A percentile compares a stretch with the other conserved stretches of the same genome.
These are phyloP conservation scores for Dufourea novaeangliae DNA, from an alignment of 1,140 invertebrate genomes.

Conservation along the genomic window DNA sequence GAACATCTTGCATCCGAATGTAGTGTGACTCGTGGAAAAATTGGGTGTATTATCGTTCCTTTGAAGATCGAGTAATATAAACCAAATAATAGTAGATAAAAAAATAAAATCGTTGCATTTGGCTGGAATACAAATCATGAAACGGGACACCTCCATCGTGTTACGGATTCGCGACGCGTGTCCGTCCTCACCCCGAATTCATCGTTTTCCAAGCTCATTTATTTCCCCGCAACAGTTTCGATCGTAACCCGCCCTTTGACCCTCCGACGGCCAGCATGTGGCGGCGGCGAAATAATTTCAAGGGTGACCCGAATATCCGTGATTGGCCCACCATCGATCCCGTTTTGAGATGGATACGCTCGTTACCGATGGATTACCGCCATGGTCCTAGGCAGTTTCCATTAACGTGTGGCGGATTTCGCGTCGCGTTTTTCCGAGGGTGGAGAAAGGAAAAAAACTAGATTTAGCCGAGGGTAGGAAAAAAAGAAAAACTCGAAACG, in stretches of 20 bases:
- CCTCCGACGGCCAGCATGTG: neutral
- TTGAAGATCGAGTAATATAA: too few relatives aligned
- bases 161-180: too few relatives aligned
- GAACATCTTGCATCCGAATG: too few relatives aligned
- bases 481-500: too few relatives aligned
- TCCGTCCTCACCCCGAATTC: too few relatives aligned
- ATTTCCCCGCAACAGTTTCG: too few relatives aligned
- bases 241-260: neutral
- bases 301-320: conserved; percentile 5
- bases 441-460: neutral
- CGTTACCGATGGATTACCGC: conserved; percentile 46
- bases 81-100: neutral
- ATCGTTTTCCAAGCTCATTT: neutral
- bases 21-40: too few relatives aligned
- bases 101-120: too few relatives aligned
- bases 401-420: conserved; percentile 42
- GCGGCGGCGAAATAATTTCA: conserved; percentile 20
- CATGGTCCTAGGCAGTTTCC: conserved; percentile 42
- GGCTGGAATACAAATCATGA: too few relatives aligned
- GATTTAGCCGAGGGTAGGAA: neutral
- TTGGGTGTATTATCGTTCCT: too few relatives aligned
- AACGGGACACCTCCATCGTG: too few relatives aligned
- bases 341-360: conserved; percentile 35
- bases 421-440: neutral
- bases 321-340: neutral